Base-by-base conservation (phyloP, 2,113 vertebrate genomes). In the Rhea americana region DNA sequence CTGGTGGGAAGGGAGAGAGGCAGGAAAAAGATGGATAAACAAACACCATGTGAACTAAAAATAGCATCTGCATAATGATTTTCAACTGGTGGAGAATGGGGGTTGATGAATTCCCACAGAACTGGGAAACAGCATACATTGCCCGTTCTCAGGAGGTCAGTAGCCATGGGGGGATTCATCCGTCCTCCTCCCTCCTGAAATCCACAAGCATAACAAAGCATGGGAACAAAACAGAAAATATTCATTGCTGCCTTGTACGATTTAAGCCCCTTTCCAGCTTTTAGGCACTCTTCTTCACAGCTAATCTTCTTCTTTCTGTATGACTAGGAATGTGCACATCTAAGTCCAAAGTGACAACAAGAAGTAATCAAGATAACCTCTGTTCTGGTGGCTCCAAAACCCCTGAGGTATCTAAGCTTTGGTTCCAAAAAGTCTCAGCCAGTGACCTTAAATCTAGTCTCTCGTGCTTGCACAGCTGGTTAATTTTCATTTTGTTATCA, bases 11-110 rank as follows among this genome's bases (percentile, higher is more conserved):
- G 51, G 78, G 82, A 35, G 56, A 43, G 13, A 82, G 15, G 55
- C 30, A 76, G 78, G 62, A 87, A 94, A 89, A 82, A 72, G 59
- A 91, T 19, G 81, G 11, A 62, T 50, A 94, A 91, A 93, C 48
- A 88, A 94, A 89, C 73, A 85, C 17, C 30, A 41, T 22, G 26
- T 73, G 56, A 91, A n/a, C 89, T 91, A 87, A 94, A 94, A 94
- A 85, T 73, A 92, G 78, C 35, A 76, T 37, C 5, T 73, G 22
- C 66, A 84, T 79, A 75, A 91, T 50, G 11, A 85, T 73, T 94
- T 95, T 91, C 62, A 82, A 28, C 41, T 93, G 74, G 35, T 61
- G 77, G 41, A 41, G 65, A 71, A 72, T 35, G 35, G 22, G 15
- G 22, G 4, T 71, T 84, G 71, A 66, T 3, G 4, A 85, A 91